phyloP scores from a whole-genome alignment of 2,797 vertebrate species.

The Coregonus sp. region DNA sequence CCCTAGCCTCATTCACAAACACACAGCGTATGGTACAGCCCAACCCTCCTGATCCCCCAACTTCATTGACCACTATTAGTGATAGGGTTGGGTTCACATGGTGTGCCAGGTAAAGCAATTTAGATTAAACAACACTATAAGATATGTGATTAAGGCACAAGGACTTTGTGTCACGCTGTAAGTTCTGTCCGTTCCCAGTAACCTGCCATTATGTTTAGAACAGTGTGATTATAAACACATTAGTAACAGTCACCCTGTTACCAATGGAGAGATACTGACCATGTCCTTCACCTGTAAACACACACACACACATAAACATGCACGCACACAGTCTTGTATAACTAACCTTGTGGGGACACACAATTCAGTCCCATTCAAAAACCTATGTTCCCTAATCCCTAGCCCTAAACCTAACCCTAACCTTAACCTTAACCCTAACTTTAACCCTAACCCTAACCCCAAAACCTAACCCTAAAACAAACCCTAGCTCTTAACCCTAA shows the following conservation, averaged over 20 bases:
- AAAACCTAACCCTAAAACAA: no score
- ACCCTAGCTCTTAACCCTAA: no score
- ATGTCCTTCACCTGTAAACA: background rate
- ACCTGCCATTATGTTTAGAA: slow-evolving; percentile 20
- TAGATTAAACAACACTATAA: background rate
- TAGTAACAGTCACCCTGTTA: background rate
- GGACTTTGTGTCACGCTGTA: background rate
- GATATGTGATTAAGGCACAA: background rate
- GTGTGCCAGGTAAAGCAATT: background rate
- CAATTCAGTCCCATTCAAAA: no score
- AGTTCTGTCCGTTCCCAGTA: background rate
- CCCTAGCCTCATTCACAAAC: no score
- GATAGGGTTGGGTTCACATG: background rate
- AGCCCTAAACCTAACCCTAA: no score
- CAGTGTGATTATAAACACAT: slow-evolving; percentile 40
- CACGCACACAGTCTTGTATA: background rate
- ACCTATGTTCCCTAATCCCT: no score
- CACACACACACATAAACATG: background rate
- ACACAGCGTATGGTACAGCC: no score
- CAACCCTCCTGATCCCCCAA: no score
- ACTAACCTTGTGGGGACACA: no score
- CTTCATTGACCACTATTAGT: background rate
- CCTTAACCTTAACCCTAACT: no score
- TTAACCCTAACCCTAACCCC: no score
- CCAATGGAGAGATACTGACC: slow-evolving; percentile 5